Percentiles rank a stretch among this genome's conserved stretches.
Conservation (phyloP, 2,797 vertebrate species). For the Novumbra hubbsi region DNA sequence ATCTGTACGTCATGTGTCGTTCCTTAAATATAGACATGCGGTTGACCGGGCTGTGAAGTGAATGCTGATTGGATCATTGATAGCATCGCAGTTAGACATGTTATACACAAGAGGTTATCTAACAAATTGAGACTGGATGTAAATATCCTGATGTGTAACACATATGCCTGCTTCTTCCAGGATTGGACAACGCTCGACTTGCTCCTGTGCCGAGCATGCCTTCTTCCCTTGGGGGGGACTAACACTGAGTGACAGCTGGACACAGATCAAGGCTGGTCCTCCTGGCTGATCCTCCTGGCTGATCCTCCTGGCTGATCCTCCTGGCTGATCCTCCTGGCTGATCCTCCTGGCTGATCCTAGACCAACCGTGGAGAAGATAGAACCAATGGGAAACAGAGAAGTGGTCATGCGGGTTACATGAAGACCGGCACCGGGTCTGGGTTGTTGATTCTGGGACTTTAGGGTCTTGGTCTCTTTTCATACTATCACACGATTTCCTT, state of each 20-base stretch:
- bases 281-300: slow-evolving; percentile 71
- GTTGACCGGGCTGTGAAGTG: slow-evolving; percentile 22
- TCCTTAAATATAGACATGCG: too few relatives aligned
- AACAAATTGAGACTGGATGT: background rate
- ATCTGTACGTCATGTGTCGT: too few relatives aligned
- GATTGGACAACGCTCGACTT: slow-evolving; percentile 16
- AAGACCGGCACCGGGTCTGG: too few relatives aligned
- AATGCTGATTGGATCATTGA: background rate
- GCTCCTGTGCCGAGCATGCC: slow-evolving; percentile 49
- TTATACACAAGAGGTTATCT: too few relatives aligned
- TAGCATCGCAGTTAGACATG: too few relatives aligned
- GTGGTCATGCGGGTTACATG: too few relatives aligned
- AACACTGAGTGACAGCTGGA: slow-evolving; percentile 82
- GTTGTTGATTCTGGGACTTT: too few relatives aligned
- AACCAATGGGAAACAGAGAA: slow-evolving; percentile 5
- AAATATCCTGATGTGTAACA: slow-evolving; percentile 7
- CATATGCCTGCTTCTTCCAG: too few relatives aligned
- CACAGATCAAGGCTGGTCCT: slow-evolving; percentile 78
- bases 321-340: slow-evolving; percentile 75
- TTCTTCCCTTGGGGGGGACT: slow-evolving; percentile 64
- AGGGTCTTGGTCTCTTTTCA: too few relatives aligned
- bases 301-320: slow-evolving; percentile 72
- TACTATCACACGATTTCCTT: too few relatives aligned
- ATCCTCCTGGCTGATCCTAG: slow-evolving; percentile 65
- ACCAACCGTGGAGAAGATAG: slow-evolving; percentile 56